Percentiles rank a stretch among this genome's conserved stretches.
phyloP scores from a whole-genome alignment of 2,113 vertebrate genomes.

The Phainopepla nitens region DNA sequence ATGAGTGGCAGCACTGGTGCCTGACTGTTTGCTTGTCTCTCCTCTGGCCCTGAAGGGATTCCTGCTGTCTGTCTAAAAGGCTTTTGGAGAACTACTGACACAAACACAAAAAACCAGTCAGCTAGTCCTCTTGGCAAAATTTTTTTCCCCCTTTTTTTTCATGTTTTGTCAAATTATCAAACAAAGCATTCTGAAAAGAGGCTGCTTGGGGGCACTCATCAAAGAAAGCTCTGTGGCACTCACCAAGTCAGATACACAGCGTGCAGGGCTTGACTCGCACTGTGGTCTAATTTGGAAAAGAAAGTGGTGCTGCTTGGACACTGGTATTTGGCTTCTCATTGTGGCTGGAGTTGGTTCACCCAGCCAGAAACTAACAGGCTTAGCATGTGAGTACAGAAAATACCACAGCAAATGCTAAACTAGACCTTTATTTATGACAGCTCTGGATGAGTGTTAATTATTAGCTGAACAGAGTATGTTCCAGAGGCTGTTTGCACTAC shows the following conservation, averaged over 20 bases:
- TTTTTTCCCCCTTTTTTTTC: neutral
- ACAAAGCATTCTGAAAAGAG: neutral
- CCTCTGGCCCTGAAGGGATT: neutral
- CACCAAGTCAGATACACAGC: neutral
- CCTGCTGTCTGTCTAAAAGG: neutral
- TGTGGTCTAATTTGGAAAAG: neutral
- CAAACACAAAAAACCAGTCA: neutral
- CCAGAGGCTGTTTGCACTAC: conserved; percentile 15
- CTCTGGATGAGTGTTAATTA: conserved; percentile 42
- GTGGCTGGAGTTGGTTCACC: neutral
- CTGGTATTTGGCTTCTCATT: neutral
- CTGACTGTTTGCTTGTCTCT: neutral
- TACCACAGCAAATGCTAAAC: neutral
- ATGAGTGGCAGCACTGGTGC: neutral
- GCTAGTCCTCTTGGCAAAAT: neutral
- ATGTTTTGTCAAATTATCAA: neutral
- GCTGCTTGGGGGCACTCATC: neutral
- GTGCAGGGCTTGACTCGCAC: neutral
- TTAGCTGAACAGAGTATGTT: conserved; percentile 13
- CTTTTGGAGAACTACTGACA: neutral
- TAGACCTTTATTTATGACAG: conserved; percentile 30
- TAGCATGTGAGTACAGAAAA: neutral
- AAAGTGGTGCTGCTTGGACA: neutral
- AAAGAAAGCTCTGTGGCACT: neutral
- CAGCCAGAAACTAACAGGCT: neutral